A percentile compares a stretch with the other conserved stretches of the same genome.
phyloP scores from a whole-genome alignment of 2,888 invertebrate genomes.

The Melitaea athalia region DNA sequence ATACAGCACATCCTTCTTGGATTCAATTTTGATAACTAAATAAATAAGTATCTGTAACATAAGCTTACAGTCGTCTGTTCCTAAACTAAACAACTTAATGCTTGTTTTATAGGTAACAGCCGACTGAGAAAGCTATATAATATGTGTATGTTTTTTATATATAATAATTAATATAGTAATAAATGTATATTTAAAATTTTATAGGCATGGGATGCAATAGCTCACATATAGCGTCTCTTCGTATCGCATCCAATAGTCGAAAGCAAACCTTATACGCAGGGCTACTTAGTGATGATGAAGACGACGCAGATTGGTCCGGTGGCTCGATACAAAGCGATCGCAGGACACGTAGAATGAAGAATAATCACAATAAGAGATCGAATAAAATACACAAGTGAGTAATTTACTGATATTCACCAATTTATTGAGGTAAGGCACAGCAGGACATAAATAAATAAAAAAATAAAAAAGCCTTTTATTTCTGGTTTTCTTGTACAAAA shows the following conservation, averaged over 20 bases:
- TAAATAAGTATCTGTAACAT: too few relatives aligned
- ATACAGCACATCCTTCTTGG: too few relatives aligned
- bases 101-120: too few relatives aligned
- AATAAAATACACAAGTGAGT: constrained; percentile 74
- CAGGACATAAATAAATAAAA: too few relatives aligned
- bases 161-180: not conserved
- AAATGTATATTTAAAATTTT: constrained; percentile 2
- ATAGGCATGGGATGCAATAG: constrained; percentile 92
- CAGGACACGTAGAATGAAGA: constrained; percentile 82
- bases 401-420: not conserved
- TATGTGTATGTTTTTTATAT: too few relatives aligned
- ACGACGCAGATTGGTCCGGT: constrained; percentile 93
- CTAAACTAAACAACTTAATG: too few relatives aligned
- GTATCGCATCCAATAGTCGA: constrained; percentile 87
- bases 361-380: constrained; percentile 68
- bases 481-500: too few relatives aligned
- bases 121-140: too few relatives aligned
- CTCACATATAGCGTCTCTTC: constrained; percentile 92
- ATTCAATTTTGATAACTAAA: too few relatives aligned
- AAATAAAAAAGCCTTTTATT: too few relatives aligned
- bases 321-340: constrained; percentile 86
- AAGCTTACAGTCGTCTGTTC: too few relatives aligned
- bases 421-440: not conserved
- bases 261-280: constrained; percentile 86
- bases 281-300: constrained; percentile 90